phyloP scores from a whole-genome alignment of 2,888 invertebrate genomes.

The Hyalella azteca region DNA sequence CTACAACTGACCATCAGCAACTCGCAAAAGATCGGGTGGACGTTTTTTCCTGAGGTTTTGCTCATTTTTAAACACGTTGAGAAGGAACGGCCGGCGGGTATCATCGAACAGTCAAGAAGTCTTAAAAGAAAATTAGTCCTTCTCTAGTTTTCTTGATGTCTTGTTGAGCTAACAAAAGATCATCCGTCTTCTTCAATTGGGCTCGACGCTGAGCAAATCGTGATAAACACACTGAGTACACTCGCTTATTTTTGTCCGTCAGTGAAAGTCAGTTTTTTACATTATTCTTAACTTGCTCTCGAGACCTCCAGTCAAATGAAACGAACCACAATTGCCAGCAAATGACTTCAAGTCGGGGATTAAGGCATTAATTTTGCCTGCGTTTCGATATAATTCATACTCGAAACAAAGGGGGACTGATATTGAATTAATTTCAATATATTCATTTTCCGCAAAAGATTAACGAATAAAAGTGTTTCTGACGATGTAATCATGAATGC shows the following conservation, averaged over 20 bases:
- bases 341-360: no score
- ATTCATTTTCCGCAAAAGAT: no score
- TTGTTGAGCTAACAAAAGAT: slow-evolving; percentile 34
- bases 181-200: slow-evolving; percentile 35
- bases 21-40: not conserved
- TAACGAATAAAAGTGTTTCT: no score
- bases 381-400: no score
- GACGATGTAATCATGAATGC: no score
- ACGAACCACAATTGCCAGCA: no score
- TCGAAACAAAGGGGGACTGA: no score
- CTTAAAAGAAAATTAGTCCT: slow-evolving; percentile 34
- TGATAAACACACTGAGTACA: slow-evolving; percentile 22
- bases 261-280: slow-evolving; percentile 15
- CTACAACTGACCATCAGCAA: not conserved
- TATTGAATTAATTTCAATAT: no score
- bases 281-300: no score
- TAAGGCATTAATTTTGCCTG: no score
- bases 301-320: no score
- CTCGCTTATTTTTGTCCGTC: not conserved
- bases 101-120: not conserved
- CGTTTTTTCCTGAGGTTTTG: not conserved
- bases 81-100: not conserved
- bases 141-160: slow-evolving; percentile 7
- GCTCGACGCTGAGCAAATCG: slow-evolving; percentile 8
- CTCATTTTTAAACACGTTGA: no score